Conservation (phyloP, 2,888 invertebrate species). For the Hoplodrina blanda region DNA sequence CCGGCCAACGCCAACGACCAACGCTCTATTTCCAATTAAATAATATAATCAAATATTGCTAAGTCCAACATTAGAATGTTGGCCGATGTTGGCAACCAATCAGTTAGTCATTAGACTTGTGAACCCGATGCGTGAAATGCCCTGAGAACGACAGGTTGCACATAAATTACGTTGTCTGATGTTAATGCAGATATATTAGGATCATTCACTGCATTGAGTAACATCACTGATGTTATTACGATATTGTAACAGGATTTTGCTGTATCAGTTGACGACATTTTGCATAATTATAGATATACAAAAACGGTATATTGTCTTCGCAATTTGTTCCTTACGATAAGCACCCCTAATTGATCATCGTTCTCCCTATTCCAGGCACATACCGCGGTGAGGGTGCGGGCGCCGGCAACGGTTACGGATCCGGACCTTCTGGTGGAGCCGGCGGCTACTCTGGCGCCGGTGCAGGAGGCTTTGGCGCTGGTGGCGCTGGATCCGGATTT, state of each 20-base stretch:
- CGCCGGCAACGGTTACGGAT: slow-evolving; percentile 58
- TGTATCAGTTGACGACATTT: neutral
- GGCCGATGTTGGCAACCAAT: slow-evolving; percentile 43
- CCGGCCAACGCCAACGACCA: neutral
- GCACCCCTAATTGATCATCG: neutral
- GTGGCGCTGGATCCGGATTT: slow-evolving; percentile 55
- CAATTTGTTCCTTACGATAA: neutral
- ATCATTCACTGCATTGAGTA: slow-evolving; percentile 17
- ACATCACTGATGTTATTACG: neutral
- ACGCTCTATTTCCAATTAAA: slow-evolving; percentile 19
- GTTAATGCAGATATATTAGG: slow-evolving; percentile 34
- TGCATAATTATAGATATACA: neutral
- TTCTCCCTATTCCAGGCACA: slow-evolving; percentile 74
- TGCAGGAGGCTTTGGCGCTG: slow-evolving; percentile 19
- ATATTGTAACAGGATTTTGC: neutral
- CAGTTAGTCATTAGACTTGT: slow-evolving; percentile 35
- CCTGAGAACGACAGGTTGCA: slow-evolving; percentile 55
- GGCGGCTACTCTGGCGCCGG: slow-evolving; percentile 18
- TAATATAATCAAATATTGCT: neutral
- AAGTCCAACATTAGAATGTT: slow-evolving; percentile 15
- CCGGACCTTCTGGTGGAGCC: slow-evolving; percentile 46
- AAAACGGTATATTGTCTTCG: no score
- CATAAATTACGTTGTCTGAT: slow-evolving; percentile 42
- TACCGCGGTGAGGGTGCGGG: slow-evolving; percentile 84
- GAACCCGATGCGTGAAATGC: slow-evolving; percentile 60